phyloP scores from a whole-genome alignment of 2,888 invertebrate species.

The Antheraea yamamai region DNA sequence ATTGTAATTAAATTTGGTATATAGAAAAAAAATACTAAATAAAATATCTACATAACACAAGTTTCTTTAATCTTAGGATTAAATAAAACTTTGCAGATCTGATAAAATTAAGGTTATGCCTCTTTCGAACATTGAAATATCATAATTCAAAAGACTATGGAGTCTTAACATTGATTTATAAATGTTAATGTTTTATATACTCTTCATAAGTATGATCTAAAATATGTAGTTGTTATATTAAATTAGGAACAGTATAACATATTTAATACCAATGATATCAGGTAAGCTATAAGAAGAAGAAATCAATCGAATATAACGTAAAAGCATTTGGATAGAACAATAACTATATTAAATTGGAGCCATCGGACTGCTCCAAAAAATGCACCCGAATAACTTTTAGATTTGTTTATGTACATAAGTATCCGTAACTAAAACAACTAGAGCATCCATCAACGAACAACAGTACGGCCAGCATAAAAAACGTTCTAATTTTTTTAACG shows the following conservation, averaged over 20 bases:
- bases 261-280: too few relatives aligned
- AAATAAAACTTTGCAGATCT: too few relatives aligned
- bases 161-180: not conserved
- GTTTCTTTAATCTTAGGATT: too few relatives aligned
- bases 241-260: not conserved
- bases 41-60: too few relatives aligned
- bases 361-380: not conserved
- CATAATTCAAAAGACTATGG: not conserved
- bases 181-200: not conserved
- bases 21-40: too few relatives aligned
- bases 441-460: slow-evolving; percentile 18
- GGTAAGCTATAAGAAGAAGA: too few relatives aligned
- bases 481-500: slow-evolving; percentile 35
- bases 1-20: too few relatives aligned
- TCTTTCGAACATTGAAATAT: too few relatives aligned
- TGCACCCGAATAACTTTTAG: not conserved
- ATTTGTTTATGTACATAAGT: not conserved
- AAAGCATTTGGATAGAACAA: not conserved
- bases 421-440: slow-evolving; percentile 12
- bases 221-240: not conserved
- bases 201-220: not conserved
- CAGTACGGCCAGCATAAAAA: slow-evolving; percentile 12
- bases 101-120: too few relatives aligned
- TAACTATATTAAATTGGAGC: not conserved
- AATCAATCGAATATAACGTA: not conserved